phyloP scores from a whole-genome alignment of 2,113 vertebrate species.

The Brachirus orientalis region DNA sequence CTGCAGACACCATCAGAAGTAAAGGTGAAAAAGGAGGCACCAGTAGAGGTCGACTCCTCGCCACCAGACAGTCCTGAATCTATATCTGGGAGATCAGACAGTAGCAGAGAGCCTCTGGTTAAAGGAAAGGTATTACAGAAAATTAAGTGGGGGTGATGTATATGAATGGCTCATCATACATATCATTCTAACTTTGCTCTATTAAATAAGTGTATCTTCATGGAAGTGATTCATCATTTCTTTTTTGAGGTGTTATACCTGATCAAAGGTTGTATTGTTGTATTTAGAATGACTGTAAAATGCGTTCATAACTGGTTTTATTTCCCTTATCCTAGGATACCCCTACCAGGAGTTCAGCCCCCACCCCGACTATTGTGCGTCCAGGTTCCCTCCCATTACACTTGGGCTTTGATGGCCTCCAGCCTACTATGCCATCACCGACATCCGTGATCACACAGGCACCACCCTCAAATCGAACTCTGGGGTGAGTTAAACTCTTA shows the following conservation, averaged over 20 bases:
- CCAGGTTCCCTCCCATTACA: constrained; percentile 94
- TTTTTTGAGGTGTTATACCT: too few relatives aligned
- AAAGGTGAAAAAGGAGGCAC: constrained; percentile 92
- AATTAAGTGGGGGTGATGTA: background rate
- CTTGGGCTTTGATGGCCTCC: constrained; percentile 90
- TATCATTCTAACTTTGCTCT: background rate
- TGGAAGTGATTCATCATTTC: background rate
- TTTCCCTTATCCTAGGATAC: constrained; percentile 73
- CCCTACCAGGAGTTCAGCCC: constrained; percentile 87
- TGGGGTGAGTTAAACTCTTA: constrained; percentile 85
- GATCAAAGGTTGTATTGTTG: background rate
- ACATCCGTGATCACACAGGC: constrained; percentile 98
- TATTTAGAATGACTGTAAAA: background rate
- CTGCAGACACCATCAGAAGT: constrained; percentile 89
- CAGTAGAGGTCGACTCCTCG: constrained; percentile 92
- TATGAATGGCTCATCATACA: background rate
- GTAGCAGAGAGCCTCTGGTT: constrained; percentile 52
- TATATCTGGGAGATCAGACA: constrained; percentile 78
- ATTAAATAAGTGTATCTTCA: background rate
- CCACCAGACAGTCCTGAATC: constrained; percentile 88
- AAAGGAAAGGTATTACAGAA: constrained; percentile 66
- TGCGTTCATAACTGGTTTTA: background rate
- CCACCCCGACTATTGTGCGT: constrained; percentile 93
- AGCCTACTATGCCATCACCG: constrained; percentile 94
- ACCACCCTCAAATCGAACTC: constrained; percentile 92